Evolutionary conservation across 2,113 vertebrate species (phyloP).

Genomic region (Ciconia boyciana): DNA sequence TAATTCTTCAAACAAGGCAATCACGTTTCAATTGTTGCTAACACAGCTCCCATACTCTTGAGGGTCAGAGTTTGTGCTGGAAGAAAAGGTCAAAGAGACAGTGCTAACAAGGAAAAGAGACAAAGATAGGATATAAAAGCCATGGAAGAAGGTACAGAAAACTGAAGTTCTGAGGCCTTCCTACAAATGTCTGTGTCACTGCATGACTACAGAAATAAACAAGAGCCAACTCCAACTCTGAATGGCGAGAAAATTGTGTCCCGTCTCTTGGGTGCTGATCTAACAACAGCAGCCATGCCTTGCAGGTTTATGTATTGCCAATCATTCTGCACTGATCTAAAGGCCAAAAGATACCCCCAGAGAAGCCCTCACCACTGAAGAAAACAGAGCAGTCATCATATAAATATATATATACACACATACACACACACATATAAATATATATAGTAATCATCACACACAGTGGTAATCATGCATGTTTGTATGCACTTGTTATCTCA

Average conservation of each 20-base stretch:
- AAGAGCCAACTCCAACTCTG: neutral
- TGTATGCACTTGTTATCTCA: neutral
- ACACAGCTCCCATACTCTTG: neutral
- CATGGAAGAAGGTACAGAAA: neutral
- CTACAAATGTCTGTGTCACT: neutral
- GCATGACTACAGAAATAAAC: neutral
- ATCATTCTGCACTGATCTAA: neutral
- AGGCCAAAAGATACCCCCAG: neutral
- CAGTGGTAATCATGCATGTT: neutral
- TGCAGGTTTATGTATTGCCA: neutral
- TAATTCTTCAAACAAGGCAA: neutral
- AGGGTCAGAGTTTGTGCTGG: neutral
- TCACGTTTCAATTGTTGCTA: neutral
- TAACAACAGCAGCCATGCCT: neutral
- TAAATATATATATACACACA: neutral
- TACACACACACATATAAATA: too few relatives aligned
- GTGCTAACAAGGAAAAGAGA: neutral
- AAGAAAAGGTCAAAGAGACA: neutral
- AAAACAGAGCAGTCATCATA: neutral
- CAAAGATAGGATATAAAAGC: neutral
- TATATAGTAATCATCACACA: neutral
- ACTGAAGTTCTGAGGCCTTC: neutral
- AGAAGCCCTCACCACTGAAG: neutral
- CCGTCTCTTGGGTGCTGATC: neutral
- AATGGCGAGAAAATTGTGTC: too few relatives aligned